Base-by-base conservation (phyloP, 2,113 vertebrate species). In the Cyanoderma ruficeps region DNA sequence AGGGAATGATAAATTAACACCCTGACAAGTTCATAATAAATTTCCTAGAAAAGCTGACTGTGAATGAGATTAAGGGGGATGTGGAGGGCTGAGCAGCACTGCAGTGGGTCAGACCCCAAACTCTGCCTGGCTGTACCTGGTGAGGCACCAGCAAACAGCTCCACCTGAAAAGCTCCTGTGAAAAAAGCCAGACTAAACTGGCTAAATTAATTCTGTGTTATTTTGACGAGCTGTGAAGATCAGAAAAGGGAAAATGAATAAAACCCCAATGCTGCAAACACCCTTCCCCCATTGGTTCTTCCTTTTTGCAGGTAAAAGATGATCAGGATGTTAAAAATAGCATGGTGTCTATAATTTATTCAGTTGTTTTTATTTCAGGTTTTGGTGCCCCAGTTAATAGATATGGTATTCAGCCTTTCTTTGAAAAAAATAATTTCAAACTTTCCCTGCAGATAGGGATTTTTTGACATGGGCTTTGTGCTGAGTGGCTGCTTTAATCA, bases 1-100 rank as follows among this genome's bases (percentile, higher is more conserved):
- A 35, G 90, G 33, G 53, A 77, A 67, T 79, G 90, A 94, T 35
- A 67, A 67, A 46, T 85, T 9, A 33, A 82, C 87, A 28, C 39
- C 53, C 76, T 57, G 28, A 42, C 50, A 63, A 63, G 46, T 89
- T 96, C 80, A 46, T 57, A 57, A 53, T 37, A 55, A 60, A 94
- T 89, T 10, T 76, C 33, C 81, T 35, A 46, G 64, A 31, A 89
- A 88, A 47, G 81, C 67, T 87, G 85, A 33, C 68, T 10, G 15
- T 30, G 39, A 84, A 11, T 53, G 70, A 75, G 35, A 30, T 35
- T 6, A 13, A 77, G 57, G 22, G 30, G 56, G 56, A 37, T 5
- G 50, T 35, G 41, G 25, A 35, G 57, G 49, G 53, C 30, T 44
- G 31, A 47, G 55, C 24, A 49, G 75, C 6, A 0, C 3, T 1